Conservation (phyloP, 1,140 invertebrate species). For the Mylabris phalerata region DNA sequence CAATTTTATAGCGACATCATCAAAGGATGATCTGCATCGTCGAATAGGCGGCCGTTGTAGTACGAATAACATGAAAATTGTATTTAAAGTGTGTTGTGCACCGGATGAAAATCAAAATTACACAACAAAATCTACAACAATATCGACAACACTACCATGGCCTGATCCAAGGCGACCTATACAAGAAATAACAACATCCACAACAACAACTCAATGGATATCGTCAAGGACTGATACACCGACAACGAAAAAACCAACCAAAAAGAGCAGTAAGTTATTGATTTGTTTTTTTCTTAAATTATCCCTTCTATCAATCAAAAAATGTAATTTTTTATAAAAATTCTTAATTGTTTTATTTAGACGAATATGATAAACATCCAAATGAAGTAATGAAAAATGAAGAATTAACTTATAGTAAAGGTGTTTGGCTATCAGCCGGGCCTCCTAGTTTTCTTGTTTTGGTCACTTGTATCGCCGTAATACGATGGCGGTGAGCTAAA, state of each 20-base stretch:
- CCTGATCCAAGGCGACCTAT: slow-evolving; percentile 35
- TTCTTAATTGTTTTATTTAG: slow-evolving; percentile 39
- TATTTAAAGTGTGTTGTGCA: slow-evolving; percentile 88
- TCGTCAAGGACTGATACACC: slow-evolving; percentile 21
- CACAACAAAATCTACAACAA: slow-evolving; percentile 45
- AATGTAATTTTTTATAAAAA: not conserved
- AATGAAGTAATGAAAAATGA: slow-evolving; percentile 89
- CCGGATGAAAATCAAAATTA: slow-evolving; percentile 47
- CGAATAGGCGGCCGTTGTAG: slow-evolving; percentile 82
- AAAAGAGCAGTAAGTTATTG: slow-evolving; percentile 49
- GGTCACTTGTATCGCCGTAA: slow-evolving; percentile 24
- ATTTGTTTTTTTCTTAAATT: not conserved
- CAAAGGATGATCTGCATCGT: slow-evolving; percentile 80
- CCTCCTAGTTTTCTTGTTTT: slow-evolving; percentile 29
- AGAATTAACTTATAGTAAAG: slow-evolving; percentile 67
- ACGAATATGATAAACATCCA: slow-evolving; percentile 77
- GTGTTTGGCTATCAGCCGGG: slow-evolving; percentile 29
- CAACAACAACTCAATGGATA: slow-evolving; percentile 18
- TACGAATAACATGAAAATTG: slow-evolving; percentile 89
- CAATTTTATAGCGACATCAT: slow-evolving; percentile 63
- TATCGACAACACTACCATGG: slow-evolving; percentile 48
- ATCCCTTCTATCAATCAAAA: not conserved
- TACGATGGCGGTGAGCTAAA: slow-evolving; percentile 34
- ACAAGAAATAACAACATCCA: slow-evolving; percentile 24
- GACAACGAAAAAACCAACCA: slow-evolving; percentile 44